Percentiles rank a stretch among this genome's conserved stretches.
phyloP scores from a whole-genome alignment of 2,797 vertebrate species.

The Oryzias sinensis region DNA sequence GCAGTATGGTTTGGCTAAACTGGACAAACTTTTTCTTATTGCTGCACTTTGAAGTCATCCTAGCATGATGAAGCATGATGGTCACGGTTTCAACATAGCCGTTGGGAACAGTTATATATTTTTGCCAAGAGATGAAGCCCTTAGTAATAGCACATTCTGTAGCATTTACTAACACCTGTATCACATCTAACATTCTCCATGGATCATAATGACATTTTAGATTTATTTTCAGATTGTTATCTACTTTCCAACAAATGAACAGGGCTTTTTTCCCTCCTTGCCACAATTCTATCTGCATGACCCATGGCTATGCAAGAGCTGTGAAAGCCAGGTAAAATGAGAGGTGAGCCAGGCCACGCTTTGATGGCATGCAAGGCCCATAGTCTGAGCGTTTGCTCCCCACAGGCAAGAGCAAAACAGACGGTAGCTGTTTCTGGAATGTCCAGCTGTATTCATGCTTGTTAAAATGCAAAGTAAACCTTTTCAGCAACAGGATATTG shows the following conservation, averaged over 20 bases:
- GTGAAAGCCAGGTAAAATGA: constrained; percentile 63
- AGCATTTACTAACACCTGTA: not conserved
- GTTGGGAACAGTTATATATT: too few relatives aligned
- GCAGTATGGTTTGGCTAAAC: too few relatives aligned
- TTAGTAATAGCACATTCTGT: not conserved
- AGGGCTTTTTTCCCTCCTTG: constrained; percentile 10
- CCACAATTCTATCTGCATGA: constrained; percentile 39
- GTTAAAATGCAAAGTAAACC: constrained; percentile 82
- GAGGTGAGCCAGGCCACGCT: constrained; percentile 64
- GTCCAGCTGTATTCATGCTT: constrained; percentile 79
- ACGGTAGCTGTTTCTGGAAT: constrained; percentile 78
- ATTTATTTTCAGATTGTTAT: constrained; percentile 8
- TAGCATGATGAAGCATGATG: too few relatives aligned
- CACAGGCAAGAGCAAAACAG: constrained; percentile 65
- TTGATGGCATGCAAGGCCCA: constrained; percentile 60
- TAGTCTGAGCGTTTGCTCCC: constrained; percentile 51
- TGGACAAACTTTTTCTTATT: too few relatives aligned
- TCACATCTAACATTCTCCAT: constrained; percentile 21
- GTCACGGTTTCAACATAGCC: too few relatives aligned
- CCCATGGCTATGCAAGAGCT: constrained; percentile 51
- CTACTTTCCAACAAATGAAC: constrained; percentile 17
- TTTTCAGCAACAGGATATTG: constrained; percentile 82
- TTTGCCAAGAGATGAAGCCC: too few relatives aligned
- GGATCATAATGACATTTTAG: constrained; percentile 7
- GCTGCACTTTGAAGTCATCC: too few relatives aligned